Evolutionary conservation across 1,140 invertebrate genomes (phyloP).

Genomic region (Dendroctonus ponderosae): DNA sequence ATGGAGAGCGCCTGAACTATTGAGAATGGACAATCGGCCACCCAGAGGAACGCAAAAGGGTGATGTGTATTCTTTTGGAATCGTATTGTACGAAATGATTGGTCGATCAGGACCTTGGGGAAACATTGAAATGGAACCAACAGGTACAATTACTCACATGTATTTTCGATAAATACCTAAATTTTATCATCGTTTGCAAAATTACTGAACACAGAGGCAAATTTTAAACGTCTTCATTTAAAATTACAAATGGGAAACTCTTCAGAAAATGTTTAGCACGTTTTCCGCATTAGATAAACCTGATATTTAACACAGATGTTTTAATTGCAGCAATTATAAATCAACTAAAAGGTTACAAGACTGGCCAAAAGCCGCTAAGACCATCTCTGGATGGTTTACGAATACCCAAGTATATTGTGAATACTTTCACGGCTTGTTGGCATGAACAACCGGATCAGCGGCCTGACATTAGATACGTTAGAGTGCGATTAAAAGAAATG

Average conservation of each 20-base stretch:
- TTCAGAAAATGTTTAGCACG: background rate
- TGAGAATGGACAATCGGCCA: slow-evolving; percentile 56
- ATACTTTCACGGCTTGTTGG: slow-evolving; percentile 75
- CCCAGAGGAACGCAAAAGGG: slow-evolving; percentile 68
- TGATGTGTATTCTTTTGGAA: slow-evolving; percentile 70
- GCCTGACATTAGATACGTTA: slow-evolving; percentile 68
- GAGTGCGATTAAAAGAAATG: slow-evolving; percentile 72
- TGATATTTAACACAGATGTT: background rate
- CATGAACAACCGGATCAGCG: slow-evolving; percentile 69
- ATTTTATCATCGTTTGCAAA: too few relatives aligned
- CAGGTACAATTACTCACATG: slow-evolving; percentile 51
- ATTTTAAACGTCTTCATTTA: background rate
- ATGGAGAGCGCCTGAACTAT: slow-evolving; percentile 69
- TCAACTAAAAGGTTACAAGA: slow-evolving; percentile 63
- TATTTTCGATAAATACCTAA: too few relatives aligned
- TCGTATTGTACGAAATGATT: slow-evolving; percentile 71
- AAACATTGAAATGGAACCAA: slow-evolving; percentile 56
- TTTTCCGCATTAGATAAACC: background rate
- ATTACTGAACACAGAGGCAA: background rate
- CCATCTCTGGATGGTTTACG: slow-evolving; percentile 58
- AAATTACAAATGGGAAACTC: background rate
- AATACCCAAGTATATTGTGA: slow-evolving; percentile 62
- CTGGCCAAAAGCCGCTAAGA: slow-evolving; percentile 55
- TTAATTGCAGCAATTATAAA: slow-evolving; percentile 73
- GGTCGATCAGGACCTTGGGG: slow-evolving; percentile 71